Evolutionary conservation across 2,888 invertebrate genomes (phyloP).

Genomic region (Dasypogon diadema): DNA sequence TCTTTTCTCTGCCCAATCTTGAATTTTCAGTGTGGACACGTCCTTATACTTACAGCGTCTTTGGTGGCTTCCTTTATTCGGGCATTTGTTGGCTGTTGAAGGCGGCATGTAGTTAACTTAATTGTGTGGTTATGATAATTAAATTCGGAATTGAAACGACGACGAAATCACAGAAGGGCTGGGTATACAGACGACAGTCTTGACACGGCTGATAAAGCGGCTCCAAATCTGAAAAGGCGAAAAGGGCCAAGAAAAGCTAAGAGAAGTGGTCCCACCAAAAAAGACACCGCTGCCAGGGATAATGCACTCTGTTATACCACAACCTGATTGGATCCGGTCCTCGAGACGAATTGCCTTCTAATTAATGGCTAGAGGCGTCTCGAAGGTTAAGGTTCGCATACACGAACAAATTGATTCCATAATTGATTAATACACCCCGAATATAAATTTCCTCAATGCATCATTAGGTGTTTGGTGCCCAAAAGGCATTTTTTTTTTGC

Average conservation of each 20-base stretch:
- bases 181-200: constrained; percentile 26
- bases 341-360: constrained; percentile 40
- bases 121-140: constrained; percentile 47
- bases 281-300: not conserved
- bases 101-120: constrained; percentile 45
- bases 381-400: constrained; percentile 31
- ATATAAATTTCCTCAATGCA: constrained; percentile 27
- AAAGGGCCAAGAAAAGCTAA: constrained; percentile 6
- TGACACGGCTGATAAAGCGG: constrained; percentile 20
- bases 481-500: constrained; percentile 9
- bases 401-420: constrained; percentile 37
- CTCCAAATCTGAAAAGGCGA: not conserved
- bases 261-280: not conserved
- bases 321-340: not conserved
- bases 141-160: constrained; percentile 40
- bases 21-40: constrained; percentile 3
- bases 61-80: constrained; percentile 34
- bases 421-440: constrained; percentile 43
- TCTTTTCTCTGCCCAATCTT: not conserved
- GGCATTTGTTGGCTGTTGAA: constrained; percentile 25
- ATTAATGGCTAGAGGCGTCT: constrained; percentile 36
- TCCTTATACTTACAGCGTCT: constrained; percentile 14
- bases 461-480: constrained; percentile 7
- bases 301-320: not conserved
- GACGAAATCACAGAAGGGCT: constrained; percentile 37